Evolutionary conservation across 2,797 vertebrate species (phyloP), one percentile per base, ranked within the genome.

Genomic region (Phataginus tricuspis): DNA sequence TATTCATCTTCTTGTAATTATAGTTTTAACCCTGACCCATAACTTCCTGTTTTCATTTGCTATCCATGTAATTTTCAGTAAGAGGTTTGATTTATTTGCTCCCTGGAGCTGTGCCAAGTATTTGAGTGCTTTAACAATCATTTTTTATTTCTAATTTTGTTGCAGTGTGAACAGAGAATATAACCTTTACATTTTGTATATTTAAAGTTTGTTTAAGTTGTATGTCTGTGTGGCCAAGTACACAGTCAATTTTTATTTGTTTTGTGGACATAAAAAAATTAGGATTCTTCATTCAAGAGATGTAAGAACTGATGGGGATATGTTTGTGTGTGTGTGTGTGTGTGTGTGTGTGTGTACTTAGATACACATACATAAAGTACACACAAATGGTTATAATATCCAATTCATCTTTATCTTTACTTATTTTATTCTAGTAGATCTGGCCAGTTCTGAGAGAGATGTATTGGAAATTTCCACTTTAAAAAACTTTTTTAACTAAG

Each of bases 11-110:
- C 27, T 53, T 34, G 0, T 87, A 79, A 87, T 61, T 87, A 79
- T 11, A 80, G 64, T 93, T 71, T 93, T 87, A 71, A 63, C 42
- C 59, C 27, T 86, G 53, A 86, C 64, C 64, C 29, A 25, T 86
- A 31, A 14, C 34, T 71, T 86, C n/a, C 83, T 86, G 31, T 86
- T 93, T 79, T 82, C 84, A 88, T 93, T 82, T 87, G 39, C 21
- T 34, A 34, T 66, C 34, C 39, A 31, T 68, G 68, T 94, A 75
- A 74, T 75, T 94, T 66, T 83, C 29, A 64, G 25, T 57, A 57
- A 89, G 49, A 57, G 25, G 13, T 66, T 88, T 82, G 68, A 49
- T 66, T 83, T 89, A 64, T 55, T 57, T 83, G 37, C 19, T 83
- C 51, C 53, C 1, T 39, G 39, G 68, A 57, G 23, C 1, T 68